Conservation (phyloP, 2,888 invertebrate genomes). For the Torymus aiolomorphi region DNA sequence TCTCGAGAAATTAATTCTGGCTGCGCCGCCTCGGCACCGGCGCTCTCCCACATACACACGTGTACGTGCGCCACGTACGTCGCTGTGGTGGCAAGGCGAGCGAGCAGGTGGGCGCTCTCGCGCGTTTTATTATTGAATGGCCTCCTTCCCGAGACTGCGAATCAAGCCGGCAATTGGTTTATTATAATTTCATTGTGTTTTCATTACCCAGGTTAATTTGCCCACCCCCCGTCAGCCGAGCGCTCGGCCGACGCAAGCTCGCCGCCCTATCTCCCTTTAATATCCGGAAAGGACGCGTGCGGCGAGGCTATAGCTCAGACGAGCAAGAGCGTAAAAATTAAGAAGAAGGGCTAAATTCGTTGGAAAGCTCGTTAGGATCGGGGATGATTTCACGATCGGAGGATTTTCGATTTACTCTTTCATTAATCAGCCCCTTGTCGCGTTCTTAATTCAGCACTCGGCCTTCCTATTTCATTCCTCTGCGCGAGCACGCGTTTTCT, state of each 20-base stretch:
- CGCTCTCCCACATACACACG: background rate
- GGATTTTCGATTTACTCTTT: constrained; percentile 27
- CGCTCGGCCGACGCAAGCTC: constrained; percentile 49
- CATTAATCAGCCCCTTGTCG: constrained; percentile 48
- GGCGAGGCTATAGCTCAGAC: constrained; percentile 51
- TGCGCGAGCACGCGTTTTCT: constrained; percentile 20
- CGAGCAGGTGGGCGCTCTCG: constrained; percentile 62
- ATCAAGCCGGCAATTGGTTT: constrained; percentile 74
- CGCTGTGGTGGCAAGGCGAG: constrained; percentile 54
- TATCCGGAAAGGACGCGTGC: constrained; percentile 61
- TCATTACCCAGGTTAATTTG: constrained; percentile 73
- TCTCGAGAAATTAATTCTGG: constrained; percentile 74
- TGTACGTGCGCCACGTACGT: constrained; percentile 11
- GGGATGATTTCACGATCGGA: constrained; percentile 15
- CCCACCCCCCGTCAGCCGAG: constrained; percentile 61
- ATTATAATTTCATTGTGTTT: constrained; percentile 75
- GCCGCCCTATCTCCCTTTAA: constrained; percentile 68
- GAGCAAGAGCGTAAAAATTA: background rate
- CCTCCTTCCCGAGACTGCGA: constrained; percentile 68
- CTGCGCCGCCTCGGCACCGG: constrained; percentile 62
- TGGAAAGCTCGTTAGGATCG: constrained; percentile 24
- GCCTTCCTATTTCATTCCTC: no score
- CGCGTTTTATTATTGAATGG: constrained; percentile 75
- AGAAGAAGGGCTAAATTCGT: constrained; percentile 55
- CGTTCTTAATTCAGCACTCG: constrained; percentile 37